Conservation (phyloP, 2,797 vertebrate genomes). For the Catamblyrhynchus diadema region DNA sequence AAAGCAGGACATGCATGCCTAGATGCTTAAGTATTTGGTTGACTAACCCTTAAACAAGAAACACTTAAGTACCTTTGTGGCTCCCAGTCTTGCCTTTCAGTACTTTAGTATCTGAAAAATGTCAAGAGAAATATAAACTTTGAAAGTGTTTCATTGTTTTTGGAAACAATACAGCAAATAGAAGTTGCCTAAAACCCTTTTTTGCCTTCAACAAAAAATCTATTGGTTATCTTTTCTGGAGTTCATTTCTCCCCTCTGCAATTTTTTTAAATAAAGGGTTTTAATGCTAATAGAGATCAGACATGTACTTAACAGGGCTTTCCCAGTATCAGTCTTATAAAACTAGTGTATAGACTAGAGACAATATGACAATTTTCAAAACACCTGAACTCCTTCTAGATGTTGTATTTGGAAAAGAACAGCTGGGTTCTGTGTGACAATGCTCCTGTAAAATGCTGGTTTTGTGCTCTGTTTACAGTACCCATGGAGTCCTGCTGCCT, state of each 20-base stretch:
- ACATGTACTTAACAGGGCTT: background rate
- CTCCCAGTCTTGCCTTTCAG: background rate
- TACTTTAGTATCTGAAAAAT: background rate
- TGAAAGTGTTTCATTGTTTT: background rate
- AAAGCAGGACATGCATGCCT: background rate
- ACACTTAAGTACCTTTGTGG: slow-evolving; percentile 12
- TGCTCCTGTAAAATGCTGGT: rapidly evolving
- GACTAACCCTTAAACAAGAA: background rate
- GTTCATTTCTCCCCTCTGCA: background rate
- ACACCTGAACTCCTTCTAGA: background rate
- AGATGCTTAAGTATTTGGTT: slow-evolving; percentile 11
- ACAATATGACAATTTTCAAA: background rate
- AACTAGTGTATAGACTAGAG: background rate
- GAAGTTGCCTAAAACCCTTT: background rate
- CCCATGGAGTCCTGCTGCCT: background rate
- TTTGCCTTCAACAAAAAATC: background rate
- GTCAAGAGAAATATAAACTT: slow-evolving; percentile 19
- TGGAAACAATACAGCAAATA: slow-evolving; percentile 1
- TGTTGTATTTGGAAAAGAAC: background rate
- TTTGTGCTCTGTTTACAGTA: background rate
- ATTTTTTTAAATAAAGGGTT: background rate
- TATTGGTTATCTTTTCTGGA: background rate
- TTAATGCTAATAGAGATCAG: background rate
- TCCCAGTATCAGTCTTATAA: background rate
- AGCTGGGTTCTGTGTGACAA: background rate